Base-by-base conservation (phyloP, 1,140 invertebrate species). In the Heliconius himera region DNA sequence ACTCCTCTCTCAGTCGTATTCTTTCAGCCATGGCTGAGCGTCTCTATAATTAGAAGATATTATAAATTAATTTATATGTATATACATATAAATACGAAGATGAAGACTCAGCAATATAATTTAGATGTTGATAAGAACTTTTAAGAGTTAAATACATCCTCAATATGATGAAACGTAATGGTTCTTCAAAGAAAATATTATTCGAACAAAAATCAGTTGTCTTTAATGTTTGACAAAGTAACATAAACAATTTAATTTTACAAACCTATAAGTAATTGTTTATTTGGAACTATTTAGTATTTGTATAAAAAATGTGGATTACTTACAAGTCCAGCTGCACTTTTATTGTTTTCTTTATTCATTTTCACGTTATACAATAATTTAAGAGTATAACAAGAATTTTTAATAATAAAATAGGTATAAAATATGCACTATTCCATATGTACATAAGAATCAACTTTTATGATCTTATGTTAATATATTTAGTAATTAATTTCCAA, bases 1-100 rank as follows among this genome's bases (percentile, higher is more conserved):
- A 93, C 84, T 93, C 92, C 70, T 92, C 87, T 83, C 86, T 80
- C 6, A 93, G 82, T 2, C 91, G 85, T 75, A 90, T 85, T 56
- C 91, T 92, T 83, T 92, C 91, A 80, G 87, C 91, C 49, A 92
- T 83, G 8, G 90, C 91, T 83, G 92, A 93, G 70, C 88, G 88
- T 78, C 92, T 87, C 92, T 93, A 85, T 36, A 89, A 87, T 56
- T 11, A 20, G 6, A 56, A 56, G 16, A 51, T 13, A 46, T 46
- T 46, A 13, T 46, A 46, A 46, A 13, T 46, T 9, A 18, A 51
- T 51, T 8, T 51, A 51, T 20, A 51, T 51, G 49, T 20, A 1
- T 51, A 6, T 1, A n/a, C n/a, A n/a, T n/a, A n/a, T n/a, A n/a
- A n/a, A n/a, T n/a, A n/a, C n/a, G n/a, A n/a, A n/a, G n/a, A n/a